A percentile compares a stretch with the other conserved stretches of the same genome.
Conservation (phyloP, 2,797 vertebrate genomes). For the Prunella strophiata region DNA sequence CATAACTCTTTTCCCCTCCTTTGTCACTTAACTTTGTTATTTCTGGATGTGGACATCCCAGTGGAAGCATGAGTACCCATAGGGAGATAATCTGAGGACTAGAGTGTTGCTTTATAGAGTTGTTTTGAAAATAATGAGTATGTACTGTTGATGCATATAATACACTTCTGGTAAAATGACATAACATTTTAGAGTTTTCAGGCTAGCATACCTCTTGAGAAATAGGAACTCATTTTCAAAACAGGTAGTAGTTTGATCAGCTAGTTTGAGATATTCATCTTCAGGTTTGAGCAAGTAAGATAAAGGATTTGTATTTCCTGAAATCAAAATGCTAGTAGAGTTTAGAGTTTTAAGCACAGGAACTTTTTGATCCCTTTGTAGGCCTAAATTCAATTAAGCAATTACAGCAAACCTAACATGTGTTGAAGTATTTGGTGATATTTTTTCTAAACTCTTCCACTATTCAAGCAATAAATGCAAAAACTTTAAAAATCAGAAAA, state of each 20-base stretch:
- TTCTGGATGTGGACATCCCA: not conserved
- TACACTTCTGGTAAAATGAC: not conserved
- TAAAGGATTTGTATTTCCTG: not conserved
- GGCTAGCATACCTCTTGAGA: not conserved
- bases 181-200: not conserved
- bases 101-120: not conserved
- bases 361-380: not conserved
- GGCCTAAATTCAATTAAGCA: not conserved
- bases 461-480: slow-evolving; percentile 17
- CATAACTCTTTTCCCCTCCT: not conserved
- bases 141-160: not conserved
- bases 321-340: not conserved
- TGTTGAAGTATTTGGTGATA: not conserved
- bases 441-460: slow-evolving; percentile 7
- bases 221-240: not conserved
- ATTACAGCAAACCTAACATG: not conserved
- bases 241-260: not conserved
- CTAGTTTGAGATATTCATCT: not conserved
- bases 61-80: not conserved
- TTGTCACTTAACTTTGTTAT: not conserved
- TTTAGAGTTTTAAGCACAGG: not conserved
- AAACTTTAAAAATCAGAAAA: slow-evolving; percentile 34
- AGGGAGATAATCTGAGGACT: not conserved
- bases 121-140: not conserved
- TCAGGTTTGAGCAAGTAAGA: not conserved